Percentiles rank a stretch among this genome's conserved stretches.
Evolutionary conservation across 2,113 vertebrate species (phyloP).

Genomic region (Martes martes): DNA sequence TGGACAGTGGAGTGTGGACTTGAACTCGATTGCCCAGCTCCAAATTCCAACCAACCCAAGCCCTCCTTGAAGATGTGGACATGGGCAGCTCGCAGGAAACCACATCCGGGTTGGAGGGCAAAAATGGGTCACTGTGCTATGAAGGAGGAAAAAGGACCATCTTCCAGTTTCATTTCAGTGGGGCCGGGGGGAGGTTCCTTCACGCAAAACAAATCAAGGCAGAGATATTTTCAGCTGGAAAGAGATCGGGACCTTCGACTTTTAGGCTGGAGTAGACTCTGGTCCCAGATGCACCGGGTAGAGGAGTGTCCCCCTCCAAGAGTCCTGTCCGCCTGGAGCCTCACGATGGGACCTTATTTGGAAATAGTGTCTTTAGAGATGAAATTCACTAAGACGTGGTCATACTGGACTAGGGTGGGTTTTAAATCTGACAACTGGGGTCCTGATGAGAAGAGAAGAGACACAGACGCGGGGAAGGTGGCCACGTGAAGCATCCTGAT

Average conservation of each 20-base stretch:
- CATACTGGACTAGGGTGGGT: background rate
- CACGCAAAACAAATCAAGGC: background rate
- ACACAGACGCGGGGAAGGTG: accelerated
- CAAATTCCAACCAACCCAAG: background rate
- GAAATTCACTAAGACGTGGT: background rate
- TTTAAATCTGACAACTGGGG: background rate
- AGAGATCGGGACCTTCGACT: accelerated
- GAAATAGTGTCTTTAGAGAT: background rate
- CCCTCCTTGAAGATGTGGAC: background rate
- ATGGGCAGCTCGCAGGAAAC: background rate
- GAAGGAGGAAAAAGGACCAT: background rate
- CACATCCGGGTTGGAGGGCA: accelerated
- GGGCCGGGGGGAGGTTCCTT: background rate
- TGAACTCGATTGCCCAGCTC: background rate
- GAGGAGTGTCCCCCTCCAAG: accelerated
- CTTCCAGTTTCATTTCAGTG: background rate
- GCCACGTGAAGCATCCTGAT: background rate
- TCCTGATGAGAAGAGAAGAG: background rate
- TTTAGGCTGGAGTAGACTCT: background rate
- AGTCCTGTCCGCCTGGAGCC: background rate
- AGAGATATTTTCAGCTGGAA: background rate
- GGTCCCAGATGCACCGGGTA: accelerated
- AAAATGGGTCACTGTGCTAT: accelerated
- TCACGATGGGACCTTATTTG: accelerated
- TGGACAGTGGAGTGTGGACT: background rate